Conservation (phyloP, 2,113 vertebrate species). For the Sturnus vulgaris region DNA sequence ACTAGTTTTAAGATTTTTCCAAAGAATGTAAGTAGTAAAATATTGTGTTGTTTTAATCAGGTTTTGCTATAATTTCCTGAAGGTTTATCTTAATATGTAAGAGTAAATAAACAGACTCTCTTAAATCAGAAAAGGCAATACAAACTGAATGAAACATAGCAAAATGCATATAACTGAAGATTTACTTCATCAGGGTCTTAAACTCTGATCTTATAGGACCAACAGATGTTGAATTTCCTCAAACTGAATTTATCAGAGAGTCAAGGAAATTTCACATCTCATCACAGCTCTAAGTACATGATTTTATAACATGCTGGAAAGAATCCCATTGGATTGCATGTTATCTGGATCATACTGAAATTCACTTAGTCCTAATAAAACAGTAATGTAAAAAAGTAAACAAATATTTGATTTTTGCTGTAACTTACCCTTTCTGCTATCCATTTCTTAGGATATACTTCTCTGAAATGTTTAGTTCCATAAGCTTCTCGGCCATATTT, state of each 20-base stretch:
- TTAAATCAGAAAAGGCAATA: not conserved
- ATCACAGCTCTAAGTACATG: not conserved
- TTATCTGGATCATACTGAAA: not conserved
- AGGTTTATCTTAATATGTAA: not conserved
- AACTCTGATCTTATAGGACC: not conserved
- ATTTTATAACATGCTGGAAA: not conserved
- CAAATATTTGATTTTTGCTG: not conserved
- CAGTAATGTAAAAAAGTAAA: not conserved
- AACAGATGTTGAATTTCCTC: not conserved
- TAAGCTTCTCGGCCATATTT: slow-evolving; percentile 64
- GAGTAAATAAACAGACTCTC: not conserved
- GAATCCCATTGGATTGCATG: not conserved
- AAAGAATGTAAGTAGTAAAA: not conserved
- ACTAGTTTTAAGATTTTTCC: not conserved
- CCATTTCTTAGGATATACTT: slow-evolving; percentile 71
- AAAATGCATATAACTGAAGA: not conserved
- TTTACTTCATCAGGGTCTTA: not conserved
- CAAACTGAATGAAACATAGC: not conserved
- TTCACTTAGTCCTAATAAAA: not conserved
- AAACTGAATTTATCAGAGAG: not conserved
- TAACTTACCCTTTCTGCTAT: slow-evolving; percentile 73
- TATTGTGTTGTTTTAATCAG: not conserved
- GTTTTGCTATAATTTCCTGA: not conserved
- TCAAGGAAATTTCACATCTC: not conserved
- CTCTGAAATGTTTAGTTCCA: slow-evolving; percentile 72